These are phyloP conservation scores for Sepiola atlantica DNA, from an alignment of 2,888 invertebrate genomes.

Conservation along the genomic window DNA sequence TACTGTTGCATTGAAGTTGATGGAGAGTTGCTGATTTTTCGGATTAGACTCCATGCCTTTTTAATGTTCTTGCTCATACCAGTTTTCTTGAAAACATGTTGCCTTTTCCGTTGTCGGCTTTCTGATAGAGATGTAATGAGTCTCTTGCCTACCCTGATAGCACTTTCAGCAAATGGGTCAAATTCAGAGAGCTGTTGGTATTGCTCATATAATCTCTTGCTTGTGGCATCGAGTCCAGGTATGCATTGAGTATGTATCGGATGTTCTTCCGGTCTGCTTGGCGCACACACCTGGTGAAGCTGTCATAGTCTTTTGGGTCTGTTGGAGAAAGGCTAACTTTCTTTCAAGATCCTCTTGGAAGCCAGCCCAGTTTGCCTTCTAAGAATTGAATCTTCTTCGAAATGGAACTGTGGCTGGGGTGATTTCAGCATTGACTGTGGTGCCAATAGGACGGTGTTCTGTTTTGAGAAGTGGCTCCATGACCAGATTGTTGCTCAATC, in stretches of 20 bases:
- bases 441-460: too few species aligned
- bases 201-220: too few species aligned
- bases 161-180: too few species aligned
- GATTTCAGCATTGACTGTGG: too few species aligned
- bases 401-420: background rate
- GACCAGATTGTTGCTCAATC: too few species aligned
- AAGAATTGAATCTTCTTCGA: background rate
- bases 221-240: too few species aligned
- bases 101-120: background rate
- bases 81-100: background rate
- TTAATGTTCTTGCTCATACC: background rate
- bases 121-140: too few species aligned
- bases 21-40: too few species aligned
- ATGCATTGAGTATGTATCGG: background rate
- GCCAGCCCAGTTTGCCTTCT: background rate
- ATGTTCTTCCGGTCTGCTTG: background rate
- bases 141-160: too few species aligned
- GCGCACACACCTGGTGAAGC: background rate
- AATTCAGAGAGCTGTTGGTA: background rate
- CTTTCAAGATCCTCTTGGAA: slow-evolving; percentile 15
- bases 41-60: too few species aligned
- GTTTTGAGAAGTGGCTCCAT: too few species aligned
- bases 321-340: background rate
- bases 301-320: background rate
- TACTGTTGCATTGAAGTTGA: too few species aligned